A percentile compares a stretch with the other conserved stretches of the same genome.
phyloP scores from a whole-genome alignment of 1,140 invertebrate genomes.

The Ips nitidus region DNA sequence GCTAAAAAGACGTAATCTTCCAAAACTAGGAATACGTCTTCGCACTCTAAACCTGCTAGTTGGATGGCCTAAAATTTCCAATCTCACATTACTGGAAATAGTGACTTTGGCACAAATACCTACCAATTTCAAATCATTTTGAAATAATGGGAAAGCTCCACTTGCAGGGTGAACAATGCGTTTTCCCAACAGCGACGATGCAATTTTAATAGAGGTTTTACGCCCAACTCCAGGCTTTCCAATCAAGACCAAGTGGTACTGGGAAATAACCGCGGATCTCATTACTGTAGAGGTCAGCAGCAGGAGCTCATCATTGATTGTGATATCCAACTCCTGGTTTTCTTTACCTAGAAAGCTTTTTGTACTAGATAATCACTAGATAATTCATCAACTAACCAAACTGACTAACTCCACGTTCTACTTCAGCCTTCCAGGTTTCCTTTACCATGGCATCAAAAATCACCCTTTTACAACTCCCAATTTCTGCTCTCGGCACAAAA shows the following conservation, averaged over 20 bases:
- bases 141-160: slow-evolving; percentile 46
- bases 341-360: slow-evolving; percentile 22
- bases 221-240: slow-evolving; percentile 79
- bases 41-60: slow-evolving; percentile 76
- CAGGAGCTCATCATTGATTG: slow-evolving; percentile 68
- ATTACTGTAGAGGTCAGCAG: slow-evolving; percentile 65
- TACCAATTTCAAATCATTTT: slow-evolving; percentile 56
- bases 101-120: not conserved
- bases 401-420: slow-evolving; percentile 67
- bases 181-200: slow-evolving; percentile 71
- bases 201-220: slow-evolving; percentile 70
- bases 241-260: slow-evolving; percentile 71
- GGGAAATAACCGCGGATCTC: slow-evolving; percentile 61
- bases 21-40: slow-evolving; percentile 71
- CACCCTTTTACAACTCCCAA: not conserved
- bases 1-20: slow-evolving; percentile 85
- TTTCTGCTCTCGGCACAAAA: slow-evolving; percentile 14
- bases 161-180: slow-evolving; percentile 57
- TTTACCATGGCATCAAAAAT: slow-evolving; percentile 36
- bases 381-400: slow-evolving; percentile 59
- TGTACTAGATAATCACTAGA: not conserved
- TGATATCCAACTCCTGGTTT: slow-evolving; percentile 54
- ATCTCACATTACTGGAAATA: slow-evolving; percentile 2
- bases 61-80: slow-evolving; percentile 64
- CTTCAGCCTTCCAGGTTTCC: slow-evolving; percentile 62